Conservation (phyloP, 2,888 invertebrate species). For the Philereme vetulata region DNA sequence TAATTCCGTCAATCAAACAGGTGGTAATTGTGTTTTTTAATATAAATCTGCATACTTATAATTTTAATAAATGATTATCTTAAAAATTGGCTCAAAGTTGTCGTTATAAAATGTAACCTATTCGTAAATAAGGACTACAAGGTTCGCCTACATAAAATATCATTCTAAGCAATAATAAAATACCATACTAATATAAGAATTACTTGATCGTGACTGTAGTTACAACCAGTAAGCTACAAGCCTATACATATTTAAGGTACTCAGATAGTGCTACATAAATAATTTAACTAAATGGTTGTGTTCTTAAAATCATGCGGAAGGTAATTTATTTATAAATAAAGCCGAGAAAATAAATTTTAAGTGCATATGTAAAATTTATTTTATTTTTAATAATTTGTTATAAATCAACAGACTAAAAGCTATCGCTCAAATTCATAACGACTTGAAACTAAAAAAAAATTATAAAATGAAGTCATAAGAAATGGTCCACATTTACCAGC, state of each 20-base stretch:
- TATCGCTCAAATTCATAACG: no score
- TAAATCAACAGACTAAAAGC: no score
- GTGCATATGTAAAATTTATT: no score
- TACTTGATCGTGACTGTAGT: constrained; percentile 44
- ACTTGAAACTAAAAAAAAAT: no score
- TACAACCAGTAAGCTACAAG: constrained; percentile 37
- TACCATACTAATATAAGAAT: constrained; percentile 51
- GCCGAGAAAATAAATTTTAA: no score
- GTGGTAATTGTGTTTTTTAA: constrained; percentile 15
- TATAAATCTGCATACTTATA: constrained; percentile 6
- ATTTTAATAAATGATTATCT: constrained; percentile 24
- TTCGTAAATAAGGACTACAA: constrained; percentile 55
- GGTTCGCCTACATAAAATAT: constrained; percentile 71
- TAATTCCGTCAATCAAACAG: no score
- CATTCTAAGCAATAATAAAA: constrained; percentile 74
- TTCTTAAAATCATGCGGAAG: constrained; percentile 13
- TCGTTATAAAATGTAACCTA: constrained; percentile 61
- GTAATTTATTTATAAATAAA: neutral
- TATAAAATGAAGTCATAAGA: no score
- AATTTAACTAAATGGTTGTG: constrained; percentile 26
- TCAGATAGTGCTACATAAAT: constrained; percentile 48
- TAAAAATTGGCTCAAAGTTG: constrained; percentile 64
- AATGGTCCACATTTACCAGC: no score
- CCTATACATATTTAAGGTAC: constrained; percentile 37
- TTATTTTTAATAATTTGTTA: no score